Conservation (phyloP, 2,113 vertebrate genomes). For the Podarcis raffonei region DNA sequence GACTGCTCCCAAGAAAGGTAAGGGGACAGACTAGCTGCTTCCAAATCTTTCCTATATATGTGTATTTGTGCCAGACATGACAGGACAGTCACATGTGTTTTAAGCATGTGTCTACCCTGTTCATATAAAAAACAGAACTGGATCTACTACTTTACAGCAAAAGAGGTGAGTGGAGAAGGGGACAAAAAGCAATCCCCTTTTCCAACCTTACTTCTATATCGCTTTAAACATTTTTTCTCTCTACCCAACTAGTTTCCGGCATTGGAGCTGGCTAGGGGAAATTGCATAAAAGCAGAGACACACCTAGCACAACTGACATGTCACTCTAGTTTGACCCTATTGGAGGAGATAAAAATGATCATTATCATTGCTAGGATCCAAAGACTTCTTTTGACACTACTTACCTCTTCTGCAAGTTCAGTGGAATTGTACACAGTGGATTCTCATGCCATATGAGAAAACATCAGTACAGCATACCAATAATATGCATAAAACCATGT, state of each 20-base stretch:
- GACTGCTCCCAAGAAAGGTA: neutral
- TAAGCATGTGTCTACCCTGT: neutral
- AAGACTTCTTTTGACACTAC: neutral
- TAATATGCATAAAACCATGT: neutral
- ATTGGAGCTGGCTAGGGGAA: neutral
- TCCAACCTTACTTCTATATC: neutral
- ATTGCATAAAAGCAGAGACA: neutral
- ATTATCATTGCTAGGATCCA: neutral
- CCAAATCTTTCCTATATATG: neutral
- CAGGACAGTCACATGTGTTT: neutral
- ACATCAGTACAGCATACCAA: neutral
- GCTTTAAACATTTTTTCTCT: neutral
- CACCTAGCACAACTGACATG: neutral
- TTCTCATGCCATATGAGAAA: neutral
- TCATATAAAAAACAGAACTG: neutral
- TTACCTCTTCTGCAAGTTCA: neutral
- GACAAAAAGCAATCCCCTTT: neutral
- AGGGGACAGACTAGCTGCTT: neutral
- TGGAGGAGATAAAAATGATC: neutral
- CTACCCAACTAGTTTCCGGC: neutral
- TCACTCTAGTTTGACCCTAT: neutral
- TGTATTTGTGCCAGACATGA: neutral
- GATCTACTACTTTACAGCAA: neutral
- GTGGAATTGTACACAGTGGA: neutral
- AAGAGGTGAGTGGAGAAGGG: neutral